These are phyloP conservation scores for Aspidiotus destructor DNA, from an alignment of 2,888 invertebrate species.

Conservation along the genomic window DNA sequence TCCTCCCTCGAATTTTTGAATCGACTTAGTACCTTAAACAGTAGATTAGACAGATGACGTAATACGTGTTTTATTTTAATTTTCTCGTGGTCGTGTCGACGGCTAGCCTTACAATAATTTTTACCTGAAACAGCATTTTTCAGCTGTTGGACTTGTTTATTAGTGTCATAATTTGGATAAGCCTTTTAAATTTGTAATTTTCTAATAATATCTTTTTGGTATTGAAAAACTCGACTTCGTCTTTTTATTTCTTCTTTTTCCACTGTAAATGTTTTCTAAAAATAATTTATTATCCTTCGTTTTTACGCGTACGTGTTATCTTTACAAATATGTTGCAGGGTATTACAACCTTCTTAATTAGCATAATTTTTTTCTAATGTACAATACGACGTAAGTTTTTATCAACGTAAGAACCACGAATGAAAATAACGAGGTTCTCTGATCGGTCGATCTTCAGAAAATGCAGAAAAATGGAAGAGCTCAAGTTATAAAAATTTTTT, in stretches of 20 bases:
- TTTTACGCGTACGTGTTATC: not conserved
- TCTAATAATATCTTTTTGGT: not conserved
- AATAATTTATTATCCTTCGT: not conserved
- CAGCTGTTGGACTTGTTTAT: too few relatives aligned
- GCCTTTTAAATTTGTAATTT: too few relatives aligned
- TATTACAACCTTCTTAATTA: constrained; percentile 25
- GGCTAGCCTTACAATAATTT: too few relatives aligned
- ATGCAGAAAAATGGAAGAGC: not conserved
- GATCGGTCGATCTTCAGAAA: not conserved
- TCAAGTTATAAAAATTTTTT: not conserved
- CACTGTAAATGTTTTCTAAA: constrained; percentile 3
- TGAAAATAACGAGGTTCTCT: not conserved
- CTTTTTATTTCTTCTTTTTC: constrained; percentile 12
- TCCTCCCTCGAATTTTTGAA: too few relatives aligned
- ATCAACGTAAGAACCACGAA: not conserved
- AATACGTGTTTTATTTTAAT: not conserved
- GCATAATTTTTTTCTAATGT: constrained; percentile 22
- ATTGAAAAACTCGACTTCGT: not conserved
- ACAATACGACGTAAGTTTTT: constrained; percentile 30
- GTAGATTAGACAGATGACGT: too few relatives aligned
- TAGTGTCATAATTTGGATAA: too few relatives aligned
- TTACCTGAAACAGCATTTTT: too few relatives aligned
- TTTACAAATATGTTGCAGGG: constrained; percentile 25
- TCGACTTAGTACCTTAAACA: too few relatives aligned
- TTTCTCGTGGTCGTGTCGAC: too few relatives aligned